These are phyloP conservation scores for Ichneumoninae sp. DNA, from an alignment of 2,888 invertebrate genomes.

Conservation along the genomic window DNA sequence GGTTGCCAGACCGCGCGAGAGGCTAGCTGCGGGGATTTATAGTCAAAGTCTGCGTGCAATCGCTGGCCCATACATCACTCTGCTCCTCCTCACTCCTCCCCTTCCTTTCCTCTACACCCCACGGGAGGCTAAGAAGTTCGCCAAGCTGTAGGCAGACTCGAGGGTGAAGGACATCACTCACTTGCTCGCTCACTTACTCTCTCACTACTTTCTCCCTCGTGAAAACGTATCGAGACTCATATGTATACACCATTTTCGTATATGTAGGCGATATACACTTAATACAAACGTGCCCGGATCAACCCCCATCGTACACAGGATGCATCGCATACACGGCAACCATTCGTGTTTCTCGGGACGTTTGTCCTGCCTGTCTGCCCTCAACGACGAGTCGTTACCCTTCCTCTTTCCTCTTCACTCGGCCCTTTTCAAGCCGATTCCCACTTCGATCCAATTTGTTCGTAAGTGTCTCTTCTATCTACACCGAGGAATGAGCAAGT, in stretches of 20 bases:
- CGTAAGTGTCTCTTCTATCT: constrained; percentile 43
- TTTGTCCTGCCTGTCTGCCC: constrained; percentile 66
- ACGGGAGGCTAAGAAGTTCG: constrained; percentile 68
- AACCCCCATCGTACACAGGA: constrained; percentile 37
- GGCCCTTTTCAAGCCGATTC: constrained; percentile 47
- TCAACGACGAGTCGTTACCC: constrained; percentile 66
- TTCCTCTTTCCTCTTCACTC: constrained; percentile 3
- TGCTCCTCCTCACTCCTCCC: constrained; percentile 57
- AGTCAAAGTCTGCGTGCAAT: constrained; percentile 77
- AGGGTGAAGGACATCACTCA: constrained; percentile 69
- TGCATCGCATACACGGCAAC: constrained; percentile 21
- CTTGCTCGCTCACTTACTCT: constrained; percentile 36
- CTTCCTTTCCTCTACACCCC: constrained; percentile 53
- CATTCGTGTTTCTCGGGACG: constrained; percentile 55
- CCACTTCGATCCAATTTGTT: constrained; percentile 55
- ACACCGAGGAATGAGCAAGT: neutral
- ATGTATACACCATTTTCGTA: neutral
- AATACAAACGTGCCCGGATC: constrained; percentile 1
- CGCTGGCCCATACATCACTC: constrained; percentile 75
- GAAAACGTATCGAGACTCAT: constrained; percentile 25
- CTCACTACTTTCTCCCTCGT: constrained; percentile 34
- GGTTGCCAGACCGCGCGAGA: constrained; percentile 52
- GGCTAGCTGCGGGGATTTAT: constrained; percentile 73
- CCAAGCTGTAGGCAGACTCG: constrained; percentile 68
- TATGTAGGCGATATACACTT: constrained; percentile 9